Percentiles rank a stretch among this genome's conserved stretches.
phyloP scores from a whole-genome alignment of 2,888 invertebrate genomes.

The Gari tellinella region DNA sequence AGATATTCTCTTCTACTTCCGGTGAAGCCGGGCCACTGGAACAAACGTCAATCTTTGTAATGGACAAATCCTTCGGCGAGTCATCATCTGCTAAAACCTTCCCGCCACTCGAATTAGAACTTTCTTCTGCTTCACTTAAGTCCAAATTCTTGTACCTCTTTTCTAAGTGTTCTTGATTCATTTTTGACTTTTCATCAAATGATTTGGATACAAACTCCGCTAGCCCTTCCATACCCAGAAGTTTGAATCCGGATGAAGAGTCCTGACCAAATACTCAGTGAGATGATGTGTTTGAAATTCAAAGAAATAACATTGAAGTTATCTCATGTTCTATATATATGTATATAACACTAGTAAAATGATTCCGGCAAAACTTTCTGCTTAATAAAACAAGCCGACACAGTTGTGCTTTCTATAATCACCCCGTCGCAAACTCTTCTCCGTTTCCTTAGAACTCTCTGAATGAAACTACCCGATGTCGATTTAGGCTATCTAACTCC shows the following conservation, averaged over 20 bases:
- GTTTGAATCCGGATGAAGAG: neutral
- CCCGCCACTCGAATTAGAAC: conserved; percentile 2
- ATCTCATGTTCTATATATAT: no score
- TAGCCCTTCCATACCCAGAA: conserved; percentile 73
- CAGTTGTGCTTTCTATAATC: neutral
- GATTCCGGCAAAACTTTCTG: no score
- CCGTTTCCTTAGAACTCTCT: no score
- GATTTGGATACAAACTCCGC: conserved; percentile 80
- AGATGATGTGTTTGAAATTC: no score
- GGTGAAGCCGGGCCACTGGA: conserved; percentile 49
- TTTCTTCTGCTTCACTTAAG: neutral
- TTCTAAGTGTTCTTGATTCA: conserved; percentile 28
- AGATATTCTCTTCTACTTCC: conserved; percentile 16
- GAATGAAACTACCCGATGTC: no score
- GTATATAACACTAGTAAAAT: no score
- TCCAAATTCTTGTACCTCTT: conserved; percentile 33
- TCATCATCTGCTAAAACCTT: conserved; percentile 21
- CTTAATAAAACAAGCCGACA: neutral
- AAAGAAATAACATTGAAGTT: no score
- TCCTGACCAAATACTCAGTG: no score
- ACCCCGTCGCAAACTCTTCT: no score
- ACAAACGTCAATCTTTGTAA: conserved; percentile 57
- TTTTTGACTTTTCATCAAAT: conserved; percentile 70
- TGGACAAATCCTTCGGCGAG: conserved; percentile 40
- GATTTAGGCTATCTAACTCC: no score